Percentiles rank a stretch among this genome's conserved stretches.
phyloP scores from a whole-genome alignment of 2,113 vertebrate species.

The Sorex araneus region DNA sequence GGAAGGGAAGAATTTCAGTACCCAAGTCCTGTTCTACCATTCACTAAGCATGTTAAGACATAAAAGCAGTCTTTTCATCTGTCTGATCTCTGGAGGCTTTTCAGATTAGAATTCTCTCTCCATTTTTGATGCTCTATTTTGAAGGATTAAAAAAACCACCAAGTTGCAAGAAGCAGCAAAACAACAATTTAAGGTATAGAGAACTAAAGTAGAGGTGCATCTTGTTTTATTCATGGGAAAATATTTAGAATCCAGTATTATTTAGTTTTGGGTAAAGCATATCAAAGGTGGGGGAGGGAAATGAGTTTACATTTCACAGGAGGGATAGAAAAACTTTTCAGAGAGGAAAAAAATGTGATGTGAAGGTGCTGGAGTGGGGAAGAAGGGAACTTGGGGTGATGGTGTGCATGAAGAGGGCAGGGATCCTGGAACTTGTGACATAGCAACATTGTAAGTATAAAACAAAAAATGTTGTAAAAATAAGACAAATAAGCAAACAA shows the following conservation, averaged over 20 bases:
- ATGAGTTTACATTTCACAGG: constrained; percentile 10
- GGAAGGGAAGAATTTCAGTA: constrained; percentile 40
- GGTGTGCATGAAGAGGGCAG: too few species aligned
- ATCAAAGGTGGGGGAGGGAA: background rate
- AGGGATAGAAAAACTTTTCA: background rate
- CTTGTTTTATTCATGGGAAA: constrained; percentile 43
- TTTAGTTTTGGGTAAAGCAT: background rate
- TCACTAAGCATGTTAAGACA: constrained; percentile 44
- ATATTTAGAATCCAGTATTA: constrained; percentile 1
- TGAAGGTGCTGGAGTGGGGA: too few species aligned
- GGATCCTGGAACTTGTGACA: too few species aligned
- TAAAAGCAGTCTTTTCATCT: constrained; percentile 60
- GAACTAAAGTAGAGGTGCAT: background rate
- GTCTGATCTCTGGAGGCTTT: constrained; percentile 23
- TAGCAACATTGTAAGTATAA: too few species aligned
- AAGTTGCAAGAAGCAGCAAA: background rate
- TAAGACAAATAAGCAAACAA: too few species aligned
- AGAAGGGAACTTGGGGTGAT: too few species aligned
- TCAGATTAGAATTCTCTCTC: background rate
- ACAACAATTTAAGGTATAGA: background rate
- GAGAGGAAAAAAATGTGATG: too few species aligned
- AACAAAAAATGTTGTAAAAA: too few species aligned
- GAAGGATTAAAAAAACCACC: background rate
- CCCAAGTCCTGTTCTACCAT: background rate
- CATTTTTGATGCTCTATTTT: constrained; percentile 57